Evolutionary conservation across 2,888 invertebrate genomes (phyloP).

Genomic region (Drosophila colorata): DNA sequence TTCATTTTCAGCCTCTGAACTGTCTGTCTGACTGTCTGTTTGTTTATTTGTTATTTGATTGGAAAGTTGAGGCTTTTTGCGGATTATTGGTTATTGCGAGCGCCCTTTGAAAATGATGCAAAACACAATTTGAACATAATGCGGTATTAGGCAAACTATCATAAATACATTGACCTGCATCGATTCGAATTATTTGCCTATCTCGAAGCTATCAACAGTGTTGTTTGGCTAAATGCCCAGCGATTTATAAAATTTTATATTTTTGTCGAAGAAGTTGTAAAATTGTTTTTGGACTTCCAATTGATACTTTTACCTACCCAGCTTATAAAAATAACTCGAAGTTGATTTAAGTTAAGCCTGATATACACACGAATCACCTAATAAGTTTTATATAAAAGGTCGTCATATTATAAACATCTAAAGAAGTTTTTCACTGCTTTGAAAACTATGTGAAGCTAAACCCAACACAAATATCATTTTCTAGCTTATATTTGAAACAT

Average conservation of each 20-base stretch:
- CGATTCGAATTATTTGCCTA: slow-evolving; percentile 15
- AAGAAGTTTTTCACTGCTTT: no score
- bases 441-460: no score
- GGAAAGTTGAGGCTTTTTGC: slow-evolving; percentile 58
- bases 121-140: slow-evolving; percentile 61
- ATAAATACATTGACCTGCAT: slow-evolving; percentile 74
- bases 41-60: slow-evolving; percentile 34
- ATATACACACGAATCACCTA: background rate
- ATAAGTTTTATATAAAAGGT: background rate
- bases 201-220: slow-evolving; percentile 1
- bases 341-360: background rate
- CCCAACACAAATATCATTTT: no score
- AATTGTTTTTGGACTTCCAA: no score
- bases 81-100: slow-evolving; percentile 19
- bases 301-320: no score
- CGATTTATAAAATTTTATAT: background rate
- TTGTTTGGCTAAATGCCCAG: background rate
- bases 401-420: background rate
- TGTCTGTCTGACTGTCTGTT: background rate
- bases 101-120: slow-evolving; percentile 55
- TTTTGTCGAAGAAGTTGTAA: background rate
- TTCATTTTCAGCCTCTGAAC: slow-evolving; percentile 37
- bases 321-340: no score
- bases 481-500: background rate
- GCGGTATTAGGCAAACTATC: slow-evolving; percentile 66